Conservation (phyloP, 2,113 vertebrate species). For the Butorides virescens region DNA sequence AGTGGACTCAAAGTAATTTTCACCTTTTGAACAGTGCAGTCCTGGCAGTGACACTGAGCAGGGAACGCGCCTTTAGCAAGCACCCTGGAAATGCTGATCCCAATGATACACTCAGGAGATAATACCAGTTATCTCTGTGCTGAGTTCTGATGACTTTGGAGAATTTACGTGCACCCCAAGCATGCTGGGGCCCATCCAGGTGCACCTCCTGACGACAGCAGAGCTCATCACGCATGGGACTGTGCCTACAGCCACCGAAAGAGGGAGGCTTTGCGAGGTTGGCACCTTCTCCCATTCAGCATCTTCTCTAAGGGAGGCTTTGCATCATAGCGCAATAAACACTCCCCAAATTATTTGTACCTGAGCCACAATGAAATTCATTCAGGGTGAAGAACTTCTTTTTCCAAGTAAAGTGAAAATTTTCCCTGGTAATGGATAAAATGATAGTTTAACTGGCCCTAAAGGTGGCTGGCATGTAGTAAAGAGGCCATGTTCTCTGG, state of each 20-base stretch:
- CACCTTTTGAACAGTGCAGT: background rate
- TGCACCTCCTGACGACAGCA: background rate
- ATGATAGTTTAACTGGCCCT: background rate
- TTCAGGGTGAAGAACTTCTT: background rate
- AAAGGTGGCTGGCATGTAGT: conserved; percentile 1
- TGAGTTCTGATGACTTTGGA: background rate
- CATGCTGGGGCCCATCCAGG: background rate
- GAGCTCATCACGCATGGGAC: background rate
- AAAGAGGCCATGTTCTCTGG: conserved; percentile 14
- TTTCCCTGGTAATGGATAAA: conserved; percentile 15
- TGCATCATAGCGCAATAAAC: background rate
- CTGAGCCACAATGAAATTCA: background rate
- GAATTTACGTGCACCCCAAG: background rate
- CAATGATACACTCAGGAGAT: background rate
- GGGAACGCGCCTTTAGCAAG: background rate
- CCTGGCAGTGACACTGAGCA: background rate
- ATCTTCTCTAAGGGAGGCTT: background rate
- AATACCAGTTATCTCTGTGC: background rate
- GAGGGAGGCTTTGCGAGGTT: background rate
- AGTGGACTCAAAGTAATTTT: background rate
- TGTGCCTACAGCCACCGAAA: background rate
- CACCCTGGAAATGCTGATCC: background rate
- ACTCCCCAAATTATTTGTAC: background rate
- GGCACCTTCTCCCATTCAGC: background rate
- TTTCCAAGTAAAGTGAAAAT: background rate